phyloP scores from a whole-genome alignment of 2,113 vertebrate species.

The Epinephelus moara region DNA sequence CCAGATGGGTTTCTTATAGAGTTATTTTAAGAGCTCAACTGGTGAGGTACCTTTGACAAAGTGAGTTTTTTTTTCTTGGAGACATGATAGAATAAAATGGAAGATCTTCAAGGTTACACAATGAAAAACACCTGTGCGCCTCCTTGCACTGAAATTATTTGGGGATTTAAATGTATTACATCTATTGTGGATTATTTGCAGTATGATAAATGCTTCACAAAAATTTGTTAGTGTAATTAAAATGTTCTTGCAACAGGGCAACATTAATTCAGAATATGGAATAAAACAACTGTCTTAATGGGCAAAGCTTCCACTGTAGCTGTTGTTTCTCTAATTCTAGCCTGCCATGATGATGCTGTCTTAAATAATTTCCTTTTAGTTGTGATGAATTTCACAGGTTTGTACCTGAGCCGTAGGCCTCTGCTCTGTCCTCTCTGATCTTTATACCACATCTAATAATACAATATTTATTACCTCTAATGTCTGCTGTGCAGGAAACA shows the following conservation, averaged over 20 bases:
- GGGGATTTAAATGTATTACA: neutral
- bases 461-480: neutral
- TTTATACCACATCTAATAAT: slow-evolving; percentile 1
- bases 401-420: slow-evolving; percentile 2
- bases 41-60: too few relatives aligned
- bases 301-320: neutral
- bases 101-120: neutral
- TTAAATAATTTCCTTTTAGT: slow-evolving; percentile 11
- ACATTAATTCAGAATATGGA: neutral
- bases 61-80: too few relatives aligned
- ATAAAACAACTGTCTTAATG: neutral
- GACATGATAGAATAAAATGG: neutral
- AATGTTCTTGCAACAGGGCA: neutral
- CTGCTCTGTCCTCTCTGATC: neutral
- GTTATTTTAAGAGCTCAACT: neutral
- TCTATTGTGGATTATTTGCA: neutral
- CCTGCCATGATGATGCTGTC: slow-evolving; percentile 6
- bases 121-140: neutral
- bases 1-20: neutral
- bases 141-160: neutral
- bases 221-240: neutral
- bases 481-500: slow-evolving; percentile 1
- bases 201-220: neutral
- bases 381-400: slow-evolving; percentile 39
- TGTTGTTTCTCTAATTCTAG: neutral